A percentile compares a stretch with the other conserved stretches of the same genome.
Conservation (phyloP, 2,797 vertebrate species). For the Aplochiton taeniatus region DNA sequence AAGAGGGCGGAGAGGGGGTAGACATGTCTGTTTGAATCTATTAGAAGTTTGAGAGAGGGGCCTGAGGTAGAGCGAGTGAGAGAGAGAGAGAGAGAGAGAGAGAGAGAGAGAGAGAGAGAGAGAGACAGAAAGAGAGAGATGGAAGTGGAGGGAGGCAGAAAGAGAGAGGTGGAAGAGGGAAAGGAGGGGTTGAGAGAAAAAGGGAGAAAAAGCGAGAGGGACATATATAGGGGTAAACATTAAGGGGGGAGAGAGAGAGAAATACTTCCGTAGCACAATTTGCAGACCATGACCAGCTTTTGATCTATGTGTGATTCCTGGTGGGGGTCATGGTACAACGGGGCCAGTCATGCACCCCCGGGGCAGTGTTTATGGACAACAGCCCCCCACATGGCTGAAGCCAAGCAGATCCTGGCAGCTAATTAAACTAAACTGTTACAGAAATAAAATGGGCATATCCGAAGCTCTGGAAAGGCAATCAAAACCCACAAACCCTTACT, state of each 20-base stretch:
- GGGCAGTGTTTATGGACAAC: slow-evolving; percentile 71
- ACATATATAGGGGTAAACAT: not conserved
- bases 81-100: slow-evolving; percentile 6
- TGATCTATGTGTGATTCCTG: slow-evolving; percentile 51
- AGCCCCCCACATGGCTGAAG: slow-evolving; percentile 58
- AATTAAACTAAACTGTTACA: slow-evolving; percentile 59
- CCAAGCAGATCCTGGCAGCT: slow-evolving; percentile 61
- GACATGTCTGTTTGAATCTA: slow-evolving; percentile 40
- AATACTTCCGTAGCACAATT: slow-evolving; percentile 52
- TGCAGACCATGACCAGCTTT: slow-evolving; percentile 60
- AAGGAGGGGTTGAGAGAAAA: slow-evolving; percentile 27
- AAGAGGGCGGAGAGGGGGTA: slow-evolving; percentile 43
- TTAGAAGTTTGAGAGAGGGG: slow-evolving; percentile 36
- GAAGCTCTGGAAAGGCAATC: not conserved
- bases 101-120: no score
- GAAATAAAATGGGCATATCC: slow-evolving; percentile 35
- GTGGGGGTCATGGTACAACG: slow-evolving; percentile 24
- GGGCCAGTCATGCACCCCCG: slow-evolving; percentile 65
- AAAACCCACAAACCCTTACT: slow-evolving; percentile 37
- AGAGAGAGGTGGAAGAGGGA: slow-evolving; percentile 13
- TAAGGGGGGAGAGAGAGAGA: slow-evolving; percentile 1
- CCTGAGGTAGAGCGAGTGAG: not conserved
- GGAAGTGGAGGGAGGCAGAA: no score
- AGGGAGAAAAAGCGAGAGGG: not conserved
- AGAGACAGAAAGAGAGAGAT: no score